Conservation (phyloP, 2,888 invertebrate species). For the Pristionchus arcanus region DNA sequence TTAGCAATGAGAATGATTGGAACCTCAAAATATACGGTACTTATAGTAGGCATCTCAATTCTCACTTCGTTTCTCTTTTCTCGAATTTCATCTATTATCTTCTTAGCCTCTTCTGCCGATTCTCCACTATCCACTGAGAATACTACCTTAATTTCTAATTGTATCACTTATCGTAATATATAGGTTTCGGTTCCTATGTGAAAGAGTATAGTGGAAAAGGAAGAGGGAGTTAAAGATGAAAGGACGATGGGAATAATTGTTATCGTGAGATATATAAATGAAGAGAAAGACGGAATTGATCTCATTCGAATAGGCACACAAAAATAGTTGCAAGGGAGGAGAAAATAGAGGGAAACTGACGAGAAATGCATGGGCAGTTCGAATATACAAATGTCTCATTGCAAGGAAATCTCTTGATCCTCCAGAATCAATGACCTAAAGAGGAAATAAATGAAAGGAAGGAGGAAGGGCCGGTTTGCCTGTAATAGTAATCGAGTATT, state of each 20-base stretch:
- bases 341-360: conserved; percentile 59
- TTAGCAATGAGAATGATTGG: conserved; percentile 74
- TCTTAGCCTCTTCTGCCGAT: conserved; percentile 73
- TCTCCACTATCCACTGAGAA: conserved; percentile 69
- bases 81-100: conserved; percentile 69
- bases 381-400: conserved; percentile 77
- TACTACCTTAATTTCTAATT: conserved; percentile 65
- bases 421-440: conserved; percentile 76
- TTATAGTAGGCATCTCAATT: background rate
- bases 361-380: conserved; percentile 76
- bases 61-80: conserved; percentile 35
- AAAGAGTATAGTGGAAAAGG: background rate
- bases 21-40: conserved; percentile 58
- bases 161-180: background rate
- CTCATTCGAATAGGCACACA: conserved; percentile 4
- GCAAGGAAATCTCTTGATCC: conserved; percentile 78
- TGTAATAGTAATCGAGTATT: conserved; percentile 64
- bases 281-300: background rate
- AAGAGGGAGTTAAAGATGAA: background rate
- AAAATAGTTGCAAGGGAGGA: background rate
- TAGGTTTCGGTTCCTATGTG: background rate
- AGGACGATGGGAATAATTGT: background rate
- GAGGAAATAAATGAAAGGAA: conserved; percentile 45
- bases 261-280: background rate
- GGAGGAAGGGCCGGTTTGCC: conserved; percentile 46